These are phyloP conservation scores for Corythucha ciliata DNA, from an alignment of 2,888 invertebrate genomes.

Conservation along the genomic window DNA sequence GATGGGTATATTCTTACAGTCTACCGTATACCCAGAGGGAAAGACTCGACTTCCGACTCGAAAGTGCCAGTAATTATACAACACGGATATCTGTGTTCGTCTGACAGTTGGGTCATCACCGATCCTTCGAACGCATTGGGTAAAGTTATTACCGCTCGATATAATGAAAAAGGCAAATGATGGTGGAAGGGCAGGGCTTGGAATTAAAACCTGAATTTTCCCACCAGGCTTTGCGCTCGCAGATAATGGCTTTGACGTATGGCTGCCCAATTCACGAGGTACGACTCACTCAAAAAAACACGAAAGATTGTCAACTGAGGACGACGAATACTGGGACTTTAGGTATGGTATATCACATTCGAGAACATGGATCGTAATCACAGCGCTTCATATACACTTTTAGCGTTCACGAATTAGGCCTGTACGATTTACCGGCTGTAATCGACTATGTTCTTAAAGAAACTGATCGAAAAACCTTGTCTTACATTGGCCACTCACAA, in stretches of 20 bases:
- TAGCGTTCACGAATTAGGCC: conserved; percentile 83
- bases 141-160: too few species aligned
- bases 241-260: conserved; percentile 63
- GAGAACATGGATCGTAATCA: too few species aligned
- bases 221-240: conserved; percentile 59
- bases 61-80: too few species aligned
- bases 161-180: too few species aligned
- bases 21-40: too few species aligned
- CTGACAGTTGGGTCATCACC: too few species aligned
- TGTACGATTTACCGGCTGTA: conserved; percentile 75
- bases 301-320: conserved; percentile 44
- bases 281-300: conserved; percentile 66
- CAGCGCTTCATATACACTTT: conserved; percentile 37
- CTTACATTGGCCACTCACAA: conserved; percentile 87
- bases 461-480: conserved; percentile 47
- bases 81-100: too few species aligned
- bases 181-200: too few species aligned
- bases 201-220: too few species aligned
- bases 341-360: conserved; percentile 44
- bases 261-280: conserved; percentile 77
- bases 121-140: too few species aligned
- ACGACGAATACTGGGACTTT: conserved; percentile 55
- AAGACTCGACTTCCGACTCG: too few species aligned
- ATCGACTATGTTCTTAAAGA: conserved; percentile 57
- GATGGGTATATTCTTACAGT: too few species aligned